Conservation (phyloP, 2,113 vertebrate species). For the Dolichallabes microphthalmus region DNA sequence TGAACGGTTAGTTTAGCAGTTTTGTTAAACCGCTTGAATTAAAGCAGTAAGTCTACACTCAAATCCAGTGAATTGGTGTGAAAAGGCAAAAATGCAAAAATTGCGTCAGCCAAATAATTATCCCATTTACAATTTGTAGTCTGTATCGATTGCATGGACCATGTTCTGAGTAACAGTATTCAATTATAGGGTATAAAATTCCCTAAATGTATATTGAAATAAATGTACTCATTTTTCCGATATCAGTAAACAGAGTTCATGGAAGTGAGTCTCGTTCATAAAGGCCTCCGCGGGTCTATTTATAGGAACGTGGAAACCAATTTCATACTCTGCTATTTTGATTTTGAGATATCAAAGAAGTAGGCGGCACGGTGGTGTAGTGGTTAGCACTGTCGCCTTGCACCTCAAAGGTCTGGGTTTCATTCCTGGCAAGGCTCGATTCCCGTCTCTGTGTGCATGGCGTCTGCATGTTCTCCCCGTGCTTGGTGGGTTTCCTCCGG, state of each 20-base stretch:
- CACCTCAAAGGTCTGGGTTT: too few species aligned
- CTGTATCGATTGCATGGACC: not conserved
- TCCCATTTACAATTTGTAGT: not conserved
- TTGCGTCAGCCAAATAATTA: too few species aligned
- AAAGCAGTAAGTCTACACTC: too few species aligned
- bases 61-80: too few species aligned
- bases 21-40: too few species aligned
- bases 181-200: not conserved
- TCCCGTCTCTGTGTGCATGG: too few species aligned
- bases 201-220: not conserved
- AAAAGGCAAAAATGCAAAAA: too few species aligned
- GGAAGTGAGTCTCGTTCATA: not conserved
- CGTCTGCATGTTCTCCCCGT: too few species aligned
- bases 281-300: not conserved
- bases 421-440: too few species aligned
- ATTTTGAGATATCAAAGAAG: conserved; percentile 52
- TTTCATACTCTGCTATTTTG: conserved; percentile 41
- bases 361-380: not conserved
- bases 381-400: too few species aligned
- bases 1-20: too few species aligned
- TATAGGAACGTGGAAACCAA: conserved; percentile 30
- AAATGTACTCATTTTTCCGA: not conserved
- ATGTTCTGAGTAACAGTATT: not conserved
- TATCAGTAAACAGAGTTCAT: not conserved
- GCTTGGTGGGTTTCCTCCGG: too few species aligned